Evolutionary conservation across 30 jellyfish, hydroid and myxozoan species (phyloP), one percentile per base, ranked within the genome.

Genomic region (Pelagia noctiluca): DNA sequence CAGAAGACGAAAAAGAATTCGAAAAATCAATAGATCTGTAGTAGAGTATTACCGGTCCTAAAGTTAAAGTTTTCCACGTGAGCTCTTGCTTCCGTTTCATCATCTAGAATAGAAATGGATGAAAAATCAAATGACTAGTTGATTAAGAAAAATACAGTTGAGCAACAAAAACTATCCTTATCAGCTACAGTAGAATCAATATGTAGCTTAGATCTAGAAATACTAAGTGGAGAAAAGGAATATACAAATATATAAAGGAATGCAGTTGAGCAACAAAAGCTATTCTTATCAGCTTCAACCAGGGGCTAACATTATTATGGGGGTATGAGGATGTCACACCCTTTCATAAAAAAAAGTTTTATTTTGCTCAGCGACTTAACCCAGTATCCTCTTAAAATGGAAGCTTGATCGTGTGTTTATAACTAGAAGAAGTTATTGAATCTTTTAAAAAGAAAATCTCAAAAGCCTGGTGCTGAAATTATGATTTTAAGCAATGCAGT

Each of bases 61-160:
- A 31, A 2, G 79, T 61, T 0, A 77, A 66, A 26, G 84, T 80
- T 47, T 80, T 80, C 90, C 90, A 80, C 3, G 90, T 80, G 65
- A 80, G 24, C 11, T 80, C 90, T 50, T 80, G 90, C 60, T 80
- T 80, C 33, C 82, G 70, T 32, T 52, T 62, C 90, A 80, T 80
- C 69, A 23, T 62, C 88, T 75, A 26, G 19, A 25, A 50, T 26
- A 19, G 1, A 61, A 75, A 2, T 0, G 46, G 35, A 71, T 12
- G 16, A 21, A 35, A 22, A 47, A 29, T n/a, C n/a, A n/a, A n/a
- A n/a, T n/a, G 63, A 67, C 63, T 67, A 21, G 26, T 2, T 34
- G 80, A 67, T 25, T 23, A 37, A 35, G 57, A 42, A 42, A 5
- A 5, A 5, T 5, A 42, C 8, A 42, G 57, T 8, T 16, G 16